A percentile compares a stretch with the other conserved stretches of the same genome.
Evolutionary conservation across 2,888 invertebrate genomes (phyloP).

Genomic region (Cryptocephalus moraei): DNA sequence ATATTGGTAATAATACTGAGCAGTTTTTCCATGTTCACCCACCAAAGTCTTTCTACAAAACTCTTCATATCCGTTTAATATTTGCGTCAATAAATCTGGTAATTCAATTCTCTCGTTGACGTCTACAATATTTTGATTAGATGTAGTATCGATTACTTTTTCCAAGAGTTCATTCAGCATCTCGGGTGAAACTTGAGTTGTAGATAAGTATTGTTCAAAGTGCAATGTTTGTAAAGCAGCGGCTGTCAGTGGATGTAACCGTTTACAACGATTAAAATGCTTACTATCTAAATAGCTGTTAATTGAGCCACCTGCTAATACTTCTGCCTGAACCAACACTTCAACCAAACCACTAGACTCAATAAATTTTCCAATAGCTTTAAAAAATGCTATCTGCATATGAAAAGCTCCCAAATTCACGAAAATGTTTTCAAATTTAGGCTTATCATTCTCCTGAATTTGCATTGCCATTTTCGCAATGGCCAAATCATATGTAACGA

Average conservation of each 20-base stretch:
- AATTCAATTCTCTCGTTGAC: too few species aligned
- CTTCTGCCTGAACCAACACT: conserved; percentile 23
- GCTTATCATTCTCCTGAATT: conserved; percentile 21
- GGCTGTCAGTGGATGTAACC: conserved; percentile 4
- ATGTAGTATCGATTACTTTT: conserved; percentile 6
- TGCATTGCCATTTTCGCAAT: conserved; percentile 21
- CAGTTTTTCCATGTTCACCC: conserved; percentile 6
- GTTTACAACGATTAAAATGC: too few species aligned
- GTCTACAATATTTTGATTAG: too few species aligned
- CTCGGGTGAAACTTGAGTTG: conserved; percentile 6
- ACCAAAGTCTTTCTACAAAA: conserved; percentile 5
- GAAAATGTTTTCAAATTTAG: conserved; percentile 20
- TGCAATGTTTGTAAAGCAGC: conserved; percentile 7
- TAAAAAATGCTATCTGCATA: conserved; percentile 17
- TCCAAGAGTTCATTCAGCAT: conserved; percentile 4
- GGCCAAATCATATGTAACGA: too few species aligned
- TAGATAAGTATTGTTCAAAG: conserved; percentile 6
- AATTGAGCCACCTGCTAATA: conserved; percentile 24
- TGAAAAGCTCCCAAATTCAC: conserved; percentile 8
- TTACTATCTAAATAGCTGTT: conserved; percentile 27
- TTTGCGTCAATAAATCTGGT: too few species aligned
- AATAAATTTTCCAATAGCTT: conserved; percentile 28
- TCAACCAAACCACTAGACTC: conserved; percentile 24
- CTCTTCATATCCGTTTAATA: conserved; percentile 5
- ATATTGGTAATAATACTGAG: conserved; percentile 6